Percentiles rank a stretch among this genome's conserved stretches.
Conservation (phyloP, 37 sponge, comb jelly and placozoan species). For the Chondrilla cf. caribensis region DNA sequence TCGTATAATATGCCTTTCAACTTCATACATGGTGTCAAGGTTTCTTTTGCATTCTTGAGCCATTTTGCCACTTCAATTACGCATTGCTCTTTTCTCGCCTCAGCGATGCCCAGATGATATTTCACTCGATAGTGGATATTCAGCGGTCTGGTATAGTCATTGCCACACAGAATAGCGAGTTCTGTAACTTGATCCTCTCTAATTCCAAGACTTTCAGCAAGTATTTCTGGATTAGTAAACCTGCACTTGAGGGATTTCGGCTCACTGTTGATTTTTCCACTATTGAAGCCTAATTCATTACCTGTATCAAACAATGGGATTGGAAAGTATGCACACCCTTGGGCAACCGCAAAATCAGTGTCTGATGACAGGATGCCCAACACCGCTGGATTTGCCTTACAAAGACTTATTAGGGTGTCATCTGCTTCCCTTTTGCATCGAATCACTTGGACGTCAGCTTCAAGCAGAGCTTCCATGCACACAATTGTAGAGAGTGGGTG, state of each 20-base stretch:
- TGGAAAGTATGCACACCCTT: conserved; percentile 21
- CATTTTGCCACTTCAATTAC: neutral
- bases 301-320: conserved; percentile 28
- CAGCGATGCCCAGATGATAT: neutral
- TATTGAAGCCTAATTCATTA: neutral
- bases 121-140: neutral
- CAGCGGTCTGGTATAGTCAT: conserved; percentile 32
- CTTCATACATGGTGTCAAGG: neutral
- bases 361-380: conserved; percentile 52
- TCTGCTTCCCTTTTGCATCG: conserved; percentile 30
- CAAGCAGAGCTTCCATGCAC: neutral
- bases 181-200: conserved; percentile 30
- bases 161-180: conserved; percentile 58
- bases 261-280: neutral
- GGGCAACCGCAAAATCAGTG: conserved; percentile 43
- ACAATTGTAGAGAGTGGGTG: neutral
- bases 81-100: neutral
- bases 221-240: neutral
- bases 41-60: neutral
- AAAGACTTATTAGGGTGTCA: conserved; percentile 16
- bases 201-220: conserved; percentile 26
- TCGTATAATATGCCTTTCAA: neutral
- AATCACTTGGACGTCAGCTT: conserved; percentile 18
- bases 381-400: conserved; percentile 13
- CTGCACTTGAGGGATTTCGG: neutral